phyloP scores from a whole-genome alignment of 2,113 vertebrate species.

The Taxidea taxus region DNA sequence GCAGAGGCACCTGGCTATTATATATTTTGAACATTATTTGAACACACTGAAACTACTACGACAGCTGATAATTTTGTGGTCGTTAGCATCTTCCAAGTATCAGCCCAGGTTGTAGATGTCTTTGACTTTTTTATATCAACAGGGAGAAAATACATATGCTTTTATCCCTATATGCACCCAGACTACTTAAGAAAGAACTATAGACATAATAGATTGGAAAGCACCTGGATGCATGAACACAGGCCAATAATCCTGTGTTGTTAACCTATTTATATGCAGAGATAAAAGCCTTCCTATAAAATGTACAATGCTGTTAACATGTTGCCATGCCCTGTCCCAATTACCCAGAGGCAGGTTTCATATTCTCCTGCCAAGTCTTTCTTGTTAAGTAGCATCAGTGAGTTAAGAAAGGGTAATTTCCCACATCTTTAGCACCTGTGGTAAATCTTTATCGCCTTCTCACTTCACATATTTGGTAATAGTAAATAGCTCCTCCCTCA shows the following conservation, averaged over 20 bases:
- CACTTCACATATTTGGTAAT: background rate
- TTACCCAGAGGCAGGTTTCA: background rate
- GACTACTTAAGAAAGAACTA: background rate
- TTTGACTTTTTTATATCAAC: background rate
- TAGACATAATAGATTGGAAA: background rate
- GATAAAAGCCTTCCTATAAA: slow-evolving; percentile 35
- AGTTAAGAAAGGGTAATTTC: slow-evolving; percentile 32
- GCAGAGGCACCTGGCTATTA: background rate
- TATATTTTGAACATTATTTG: no score
- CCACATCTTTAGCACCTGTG: slow-evolving; percentile 43
- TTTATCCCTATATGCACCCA: background rate
- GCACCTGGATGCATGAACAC: background rate
- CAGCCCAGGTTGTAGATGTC: background rate
- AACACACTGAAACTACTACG: background rate
- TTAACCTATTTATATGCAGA: slow-evolving; percentile 11
- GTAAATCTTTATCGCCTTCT: slow-evolving; percentile 48
- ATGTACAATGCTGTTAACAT: background rate
- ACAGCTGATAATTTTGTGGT: background rate
- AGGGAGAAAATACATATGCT: background rate
- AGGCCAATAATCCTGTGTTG: background rate
- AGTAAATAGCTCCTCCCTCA: background rate
- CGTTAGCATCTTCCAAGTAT: background rate
- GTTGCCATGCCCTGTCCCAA: background rate
- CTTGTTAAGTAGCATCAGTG: slow-evolving; percentile 47
- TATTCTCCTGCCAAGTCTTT: background rate